phyloP scores from a whole-genome alignment of 1,140 invertebrate species.

The Chymomyza costata region DNA sequence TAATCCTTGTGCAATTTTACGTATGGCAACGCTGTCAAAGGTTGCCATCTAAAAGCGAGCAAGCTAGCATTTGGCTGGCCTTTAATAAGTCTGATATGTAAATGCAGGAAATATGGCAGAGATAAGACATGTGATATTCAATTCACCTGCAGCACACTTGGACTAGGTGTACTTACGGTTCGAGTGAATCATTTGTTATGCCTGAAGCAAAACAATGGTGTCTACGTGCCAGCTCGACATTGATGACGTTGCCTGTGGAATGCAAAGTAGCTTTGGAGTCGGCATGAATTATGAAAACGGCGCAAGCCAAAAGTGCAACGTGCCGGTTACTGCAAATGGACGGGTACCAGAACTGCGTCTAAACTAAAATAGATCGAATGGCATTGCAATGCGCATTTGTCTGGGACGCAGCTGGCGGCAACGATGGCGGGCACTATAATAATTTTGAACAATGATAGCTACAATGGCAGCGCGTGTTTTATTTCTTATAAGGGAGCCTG shows the following conservation, averaged over 20 bases:
- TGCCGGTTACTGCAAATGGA: background rate
- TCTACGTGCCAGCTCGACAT: slow-evolving; percentile 54
- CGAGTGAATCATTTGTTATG: slow-evolving; percentile 62
- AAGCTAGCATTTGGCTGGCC: too few species aligned
- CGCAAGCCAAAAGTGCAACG: slow-evolving; percentile 14
- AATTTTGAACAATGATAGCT: slow-evolving; percentile 54
- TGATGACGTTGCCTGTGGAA: slow-evolving; percentile 41
- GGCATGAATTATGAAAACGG: slow-evolving; percentile 55
- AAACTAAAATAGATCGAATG: slow-evolving; percentile 24
- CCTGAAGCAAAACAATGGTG: slow-evolving; percentile 60
- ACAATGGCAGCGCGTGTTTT: slow-evolving; percentile 34
- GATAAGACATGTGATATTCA: too few species aligned
- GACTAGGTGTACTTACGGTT: slow-evolving; percentile 7
- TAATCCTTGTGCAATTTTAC: slow-evolving; percentile 9
- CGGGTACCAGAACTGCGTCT: too few species aligned
- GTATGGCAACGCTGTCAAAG: slow-evolving; percentile 18
- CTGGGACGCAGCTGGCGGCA: background rate
- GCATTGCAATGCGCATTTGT: slow-evolving; percentile 1
- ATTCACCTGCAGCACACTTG: slow-evolving; percentile 41
- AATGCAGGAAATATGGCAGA: too few species aligned
- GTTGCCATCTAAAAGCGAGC: too few species aligned
- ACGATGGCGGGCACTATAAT: slow-evolving; percentile 39
- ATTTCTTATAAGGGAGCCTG: slow-evolving; percentile 22
- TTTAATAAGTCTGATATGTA: too few species aligned
- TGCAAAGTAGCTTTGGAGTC: slow-evolving; percentile 55